A percentile compares a stretch with the other conserved stretches of the same genome.
phyloP scores from a whole-genome alignment of 2,113 vertebrate species.

The Eleginops maclovinus region DNA sequence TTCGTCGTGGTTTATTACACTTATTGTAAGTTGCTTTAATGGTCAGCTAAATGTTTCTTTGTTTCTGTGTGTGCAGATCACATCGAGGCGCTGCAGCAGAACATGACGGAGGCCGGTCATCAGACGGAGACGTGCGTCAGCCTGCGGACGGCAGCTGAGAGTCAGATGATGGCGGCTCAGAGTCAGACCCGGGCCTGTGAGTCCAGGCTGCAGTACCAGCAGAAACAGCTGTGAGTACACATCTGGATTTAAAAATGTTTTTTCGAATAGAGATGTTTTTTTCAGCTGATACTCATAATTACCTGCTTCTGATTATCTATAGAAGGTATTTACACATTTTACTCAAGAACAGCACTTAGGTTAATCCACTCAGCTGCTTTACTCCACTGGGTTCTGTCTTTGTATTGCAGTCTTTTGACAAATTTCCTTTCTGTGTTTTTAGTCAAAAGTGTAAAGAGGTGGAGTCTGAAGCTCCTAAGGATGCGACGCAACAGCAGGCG shows the following conservation, averaged over 20 bases:
- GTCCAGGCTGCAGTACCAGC: constrained; percentile 54
- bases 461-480: not conserved
- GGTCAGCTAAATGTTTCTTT: not conserved
- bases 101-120: constrained; percentile 69
- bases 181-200: constrained; percentile 63
- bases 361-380: too few species aligned
- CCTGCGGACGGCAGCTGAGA: constrained; percentile 53
- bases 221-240: constrained; percentile 81
- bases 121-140: constrained; percentile 45
- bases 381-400: too few species aligned
- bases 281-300: too few species aligned
- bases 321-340: too few species aligned
- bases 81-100: constrained; percentile 70
- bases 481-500: not conserved
- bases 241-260: too few species aligned
- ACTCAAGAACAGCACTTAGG: too few species aligned
- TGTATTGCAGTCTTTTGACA: too few species aligned
- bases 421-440: not conserved
- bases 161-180: constrained; percentile 66
- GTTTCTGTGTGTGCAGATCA: constrained; percentile 55
- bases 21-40: too few species aligned
- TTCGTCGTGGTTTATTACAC: too few species aligned
- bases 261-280: too few species aligned
- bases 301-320: too few species aligned
- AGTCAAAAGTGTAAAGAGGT: constrained; percentile 62